Conservation (phyloP, 2,888 invertebrate genomes). For the Drosophila sordidula region DNA sequence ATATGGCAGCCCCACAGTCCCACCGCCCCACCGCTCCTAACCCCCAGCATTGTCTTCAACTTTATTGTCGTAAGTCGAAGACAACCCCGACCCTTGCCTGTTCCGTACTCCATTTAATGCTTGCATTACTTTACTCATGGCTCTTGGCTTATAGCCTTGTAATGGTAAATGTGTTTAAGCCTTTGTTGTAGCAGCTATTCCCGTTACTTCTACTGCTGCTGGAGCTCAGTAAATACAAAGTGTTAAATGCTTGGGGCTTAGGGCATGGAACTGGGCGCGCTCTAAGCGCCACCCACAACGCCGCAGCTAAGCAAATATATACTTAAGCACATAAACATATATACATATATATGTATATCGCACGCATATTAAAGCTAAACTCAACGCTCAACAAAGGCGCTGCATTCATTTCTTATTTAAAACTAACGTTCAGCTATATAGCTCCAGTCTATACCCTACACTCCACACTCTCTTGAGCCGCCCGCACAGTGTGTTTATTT, state of each 20-base stretch:
- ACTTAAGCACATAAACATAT: slow-evolving; percentile 1
- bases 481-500: slow-evolving; percentile 65
- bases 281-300: slow-evolving; percentile 28
- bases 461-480: background rate
- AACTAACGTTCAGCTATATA: slow-evolving; percentile 29
- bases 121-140: slow-evolving; percentile 49
- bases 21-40: no score
- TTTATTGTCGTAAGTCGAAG: slow-evolving; percentile 57
- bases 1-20: slow-evolving; percentile 14
- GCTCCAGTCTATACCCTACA: background rate
- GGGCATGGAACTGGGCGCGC: slow-evolving; percentile 15
- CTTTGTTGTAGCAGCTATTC: slow-evolving; percentile 44
- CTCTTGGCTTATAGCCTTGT: slow-evolving; percentile 55
- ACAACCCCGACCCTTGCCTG: slow-evolving; percentile 17
- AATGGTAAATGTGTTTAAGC: slow-evolving; percentile 66
- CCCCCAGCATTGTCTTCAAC: slow-evolving; percentile 25
- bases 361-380: slow-evolving; percentile 47
- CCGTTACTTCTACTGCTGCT: slow-evolving; percentile 17
- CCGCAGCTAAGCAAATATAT: slow-evolving; percentile 46
- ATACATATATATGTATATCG: background rate
- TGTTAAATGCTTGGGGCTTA: slow-evolving; percentile 65
- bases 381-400: slow-evolving; percentile 53
- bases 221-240: slow-evolving; percentile 65
- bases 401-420: slow-evolving; percentile 76
- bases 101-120: slow-evolving; percentile 18